Evolutionary conservation across 2,797 vertebrate species (phyloP).

Genomic region (Natrix natrix): DNA sequence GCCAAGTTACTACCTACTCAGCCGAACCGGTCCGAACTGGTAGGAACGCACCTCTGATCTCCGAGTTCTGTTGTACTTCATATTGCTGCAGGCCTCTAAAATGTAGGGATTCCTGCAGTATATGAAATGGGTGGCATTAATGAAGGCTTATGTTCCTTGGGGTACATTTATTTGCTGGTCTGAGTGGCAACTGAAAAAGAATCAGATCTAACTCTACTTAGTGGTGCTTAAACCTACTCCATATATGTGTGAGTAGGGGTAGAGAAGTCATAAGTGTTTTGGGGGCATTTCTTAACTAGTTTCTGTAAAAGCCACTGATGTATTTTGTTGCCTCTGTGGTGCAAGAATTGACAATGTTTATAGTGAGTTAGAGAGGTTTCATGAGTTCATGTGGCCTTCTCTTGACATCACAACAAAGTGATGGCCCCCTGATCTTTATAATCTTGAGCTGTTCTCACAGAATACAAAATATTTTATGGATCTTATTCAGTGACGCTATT

Average conservation of each 20-base stretch:
- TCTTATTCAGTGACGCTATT: neutral
- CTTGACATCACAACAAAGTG: neutral
- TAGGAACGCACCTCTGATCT: no score
- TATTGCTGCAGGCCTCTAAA: neutral
- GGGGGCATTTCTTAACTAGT: neutral
- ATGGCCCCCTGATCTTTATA: neutral
- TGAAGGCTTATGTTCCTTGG: neutral
- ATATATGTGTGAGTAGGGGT: neutral
- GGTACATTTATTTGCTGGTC: neutral
- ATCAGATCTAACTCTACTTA: neutral
- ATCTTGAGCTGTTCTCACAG: neutral
- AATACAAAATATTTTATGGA: neutral
- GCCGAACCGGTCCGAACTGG: no score
- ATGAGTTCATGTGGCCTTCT: neutral
- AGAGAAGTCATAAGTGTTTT: neutral
- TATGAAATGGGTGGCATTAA: slow-evolving; percentile 3
- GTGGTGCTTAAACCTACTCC: neutral
- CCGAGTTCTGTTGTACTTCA: neutral
- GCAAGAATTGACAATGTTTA: neutral
- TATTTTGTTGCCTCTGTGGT: neutral
- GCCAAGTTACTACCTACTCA: no score
- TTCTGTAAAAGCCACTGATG: neutral
- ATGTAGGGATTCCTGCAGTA: neutral
- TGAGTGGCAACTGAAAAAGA: slow-evolving; percentile 16
- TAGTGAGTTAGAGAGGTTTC: slow-evolving; percentile 12